Evolutionary conservation across 2,888 invertebrate genomes (phyloP), one percentile per base, ranked within the genome.

Genomic region (Drosophila austrosaltans): DNA sequence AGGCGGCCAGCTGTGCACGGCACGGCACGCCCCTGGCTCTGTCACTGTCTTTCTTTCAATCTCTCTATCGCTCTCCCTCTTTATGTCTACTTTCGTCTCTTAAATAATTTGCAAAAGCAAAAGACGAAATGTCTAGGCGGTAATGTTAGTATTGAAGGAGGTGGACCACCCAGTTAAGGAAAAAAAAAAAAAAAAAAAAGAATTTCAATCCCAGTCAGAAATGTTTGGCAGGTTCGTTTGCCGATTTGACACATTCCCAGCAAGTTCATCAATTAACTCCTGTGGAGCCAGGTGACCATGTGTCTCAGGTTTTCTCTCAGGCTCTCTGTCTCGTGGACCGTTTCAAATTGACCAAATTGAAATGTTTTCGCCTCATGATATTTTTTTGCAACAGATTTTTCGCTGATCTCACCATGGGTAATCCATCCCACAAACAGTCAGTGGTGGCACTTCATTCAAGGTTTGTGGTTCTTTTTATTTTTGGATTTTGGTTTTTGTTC

Each of bases 111-210:
- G 84, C 84, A 75, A 83, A 63, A 68, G 78, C 83, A 83, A 86
- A 83, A 80, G 82, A 82, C 87, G 82, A 86, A 75, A 69, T 86
- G 84, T 81, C 82, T 86, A 79, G 82, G 81, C 79, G 73, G 81
- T 61, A 42, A 59, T 54, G 36, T 66, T 54, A 36, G 36, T 48
- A 59, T 53, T 48, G 48, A 25, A 48, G 69, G 63, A 70, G 70
- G 69, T 44, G 79, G 82, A 82, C 82, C 82, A 82, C 82, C 82
- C 82, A 83, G 86, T 77, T 10, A 36, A 36, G 10, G 8, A 28
- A 28, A 28, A 28, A 28, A 28, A 28, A 28, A 28, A 28, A 28
- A 1, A 77, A 60, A 20, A 44, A 16, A 16, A 20, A 44, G 3
- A 22, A 48, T 20, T 48, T 20, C 22, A 48, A 25, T 25, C 48